A percentile compares a stretch with the other conserved stretches of the same genome.
These are phyloP conservation scores for Gibbula magus DNA, from an alignment of 2,888 invertebrate genomes.

Conservation along the genomic window DNA sequence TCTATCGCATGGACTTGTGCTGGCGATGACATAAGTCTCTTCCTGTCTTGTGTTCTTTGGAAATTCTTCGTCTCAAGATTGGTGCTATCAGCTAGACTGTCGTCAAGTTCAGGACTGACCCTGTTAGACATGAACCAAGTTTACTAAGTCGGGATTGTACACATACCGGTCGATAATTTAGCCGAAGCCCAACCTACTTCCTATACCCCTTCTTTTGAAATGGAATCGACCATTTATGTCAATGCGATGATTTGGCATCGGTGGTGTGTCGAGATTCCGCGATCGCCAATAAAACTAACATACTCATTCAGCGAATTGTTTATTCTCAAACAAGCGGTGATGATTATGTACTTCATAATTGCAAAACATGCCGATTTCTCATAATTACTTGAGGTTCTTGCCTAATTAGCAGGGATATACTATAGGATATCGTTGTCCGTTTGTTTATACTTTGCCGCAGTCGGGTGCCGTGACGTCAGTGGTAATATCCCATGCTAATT, in stretches of 20 bases:
- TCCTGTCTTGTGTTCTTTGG: too few relatives aligned
- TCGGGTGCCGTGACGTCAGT: not conserved
- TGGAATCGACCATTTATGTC: conserved; percentile 11
- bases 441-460: not conserved
- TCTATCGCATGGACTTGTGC: not conserved
- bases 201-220: not conserved
- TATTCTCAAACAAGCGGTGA: too few relatives aligned
- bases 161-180: not conserved
- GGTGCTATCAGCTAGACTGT: not conserved
- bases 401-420: not conserved
- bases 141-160: not conserved
- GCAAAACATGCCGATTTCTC: not conserved
- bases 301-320: too few relatives aligned
- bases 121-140: conserved; percentile 1
- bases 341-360: not conserved
- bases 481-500: conserved; percentile 11
- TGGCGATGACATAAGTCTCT: not conserved
- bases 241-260: not conserved
- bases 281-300: too few relatives aligned
- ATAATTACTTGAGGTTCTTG: too few relatives aligned
- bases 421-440: not conserved
- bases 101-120: conserved; percentile 3
- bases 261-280: not conserved
- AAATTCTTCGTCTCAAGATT: too few relatives aligned
- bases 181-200: not conserved